These are phyloP conservation scores for Acanthosepion lycidas DNA, from an alignment of 2,888 invertebrate genomes.

Conservation along the genomic window DNA sequence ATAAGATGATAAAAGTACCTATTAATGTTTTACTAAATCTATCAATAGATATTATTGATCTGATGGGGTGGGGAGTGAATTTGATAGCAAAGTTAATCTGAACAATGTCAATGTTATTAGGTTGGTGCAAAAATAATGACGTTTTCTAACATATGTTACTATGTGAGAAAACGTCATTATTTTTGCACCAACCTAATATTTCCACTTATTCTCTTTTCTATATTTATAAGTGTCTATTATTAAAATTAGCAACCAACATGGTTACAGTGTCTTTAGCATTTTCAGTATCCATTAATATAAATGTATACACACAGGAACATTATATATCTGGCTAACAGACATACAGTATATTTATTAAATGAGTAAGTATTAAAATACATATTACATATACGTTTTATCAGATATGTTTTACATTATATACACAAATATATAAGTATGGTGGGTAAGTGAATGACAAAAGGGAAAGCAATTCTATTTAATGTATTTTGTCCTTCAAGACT, in stretches of 20 bases:
- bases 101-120: not conserved
- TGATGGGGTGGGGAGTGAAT: not conserved
- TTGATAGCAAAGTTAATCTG: not conserved
- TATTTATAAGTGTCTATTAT: not conserved
- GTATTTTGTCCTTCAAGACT: too few relatives aligned
- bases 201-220: not conserved
- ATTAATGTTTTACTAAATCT: not conserved
- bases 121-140: too few relatives aligned
- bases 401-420: not conserved
- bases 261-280: not conserved
- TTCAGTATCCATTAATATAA: not conserved
- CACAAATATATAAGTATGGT: not conserved
- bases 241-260: not conserved
- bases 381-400: too few relatives aligned
- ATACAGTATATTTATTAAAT: too few relatives aligned
- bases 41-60: not conserved
- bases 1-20: not conserved
- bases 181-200: too few relatives aligned
- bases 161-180: too few relatives aligned
- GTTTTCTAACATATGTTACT: too few relatives aligned
- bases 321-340: too few relatives aligned
- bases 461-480: too few relatives aligned
- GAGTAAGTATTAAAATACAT: too few relatives aligned
- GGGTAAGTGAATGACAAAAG: too few relatives aligned
- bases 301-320: too few relatives aligned